phyloP scores from a whole-genome alignment of 2,113 vertebrate species.

The Shinisaurus crocodilurus region DNA sequence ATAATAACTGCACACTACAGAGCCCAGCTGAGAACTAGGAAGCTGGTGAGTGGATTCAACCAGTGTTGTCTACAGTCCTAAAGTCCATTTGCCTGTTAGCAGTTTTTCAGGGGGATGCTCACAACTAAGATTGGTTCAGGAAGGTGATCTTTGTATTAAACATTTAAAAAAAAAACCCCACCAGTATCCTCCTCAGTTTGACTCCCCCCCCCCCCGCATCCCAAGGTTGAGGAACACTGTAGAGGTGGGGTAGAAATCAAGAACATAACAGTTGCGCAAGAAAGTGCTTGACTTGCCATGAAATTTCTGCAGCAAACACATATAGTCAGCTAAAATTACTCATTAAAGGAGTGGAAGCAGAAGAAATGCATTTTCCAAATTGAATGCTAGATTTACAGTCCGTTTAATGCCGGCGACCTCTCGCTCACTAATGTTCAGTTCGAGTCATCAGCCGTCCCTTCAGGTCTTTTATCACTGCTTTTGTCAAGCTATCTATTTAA shows the following conservation, averaged over 20 bases:
- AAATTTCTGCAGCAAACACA: slow-evolving; percentile 83
- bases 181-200: slow-evolving; percentile 44
- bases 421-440: slow-evolving; percentile 94
- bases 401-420: slow-evolving; percentile 90
- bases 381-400: slow-evolving; percentile 98
- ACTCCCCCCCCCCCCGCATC: background rate
- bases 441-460: slow-evolving; percentile 94
- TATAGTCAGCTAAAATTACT: slow-evolving; percentile 94
- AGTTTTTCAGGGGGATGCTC: slow-evolving; percentile 8
- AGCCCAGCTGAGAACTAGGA: background rate
- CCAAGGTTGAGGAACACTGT: slow-evolving; percentile 46
- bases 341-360: slow-evolving; percentile 93
- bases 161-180: slow-evolving; percentile 24
- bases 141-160: slow-evolving; percentile 8
- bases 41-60: background rate
- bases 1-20: background rate
- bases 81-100: background rate
- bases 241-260: slow-evolving; percentile 43
- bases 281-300: slow-evolving; percentile 74
- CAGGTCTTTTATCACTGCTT: slow-evolving; percentile 97
- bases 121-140: background rate
- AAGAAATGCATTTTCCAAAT: slow-evolving; percentile 98
- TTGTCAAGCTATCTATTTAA: slow-evolving; percentile 99
- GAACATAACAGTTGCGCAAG: slow-evolving; percentile 35
- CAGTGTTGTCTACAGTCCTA: background rate